Percentiles rank a stretch among this genome's conserved stretches.
phyloP scores from a whole-genome alignment of 1,140 invertebrate genomes.

The Panulirus ornatus region DNA sequence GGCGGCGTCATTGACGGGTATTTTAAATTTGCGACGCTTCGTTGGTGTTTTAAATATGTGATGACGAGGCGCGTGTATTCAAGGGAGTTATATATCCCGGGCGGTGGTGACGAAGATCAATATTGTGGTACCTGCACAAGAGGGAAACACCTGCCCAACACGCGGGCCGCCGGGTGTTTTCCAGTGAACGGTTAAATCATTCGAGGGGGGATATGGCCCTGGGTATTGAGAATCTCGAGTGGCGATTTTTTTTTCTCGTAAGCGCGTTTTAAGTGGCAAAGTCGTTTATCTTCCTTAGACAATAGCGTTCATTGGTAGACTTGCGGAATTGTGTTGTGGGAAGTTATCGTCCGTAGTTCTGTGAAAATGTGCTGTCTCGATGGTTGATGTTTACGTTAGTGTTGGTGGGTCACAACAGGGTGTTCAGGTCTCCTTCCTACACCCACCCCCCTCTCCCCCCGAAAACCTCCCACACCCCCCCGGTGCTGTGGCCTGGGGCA shows the following conservation, averaged over 20 bases:
- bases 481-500: conserved; percentile 26
- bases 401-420: neutral
- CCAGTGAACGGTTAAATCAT: conserved; percentile 50
- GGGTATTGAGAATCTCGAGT: conserved; percentile 3
- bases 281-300: neutral
- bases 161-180: conserved; percentile 32
- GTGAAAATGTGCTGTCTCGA: neutral
- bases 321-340: too few relatives aligned
- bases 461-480: conserved; percentile 12
- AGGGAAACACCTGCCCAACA: conserved; percentile 46
- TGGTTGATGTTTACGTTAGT: neutral
- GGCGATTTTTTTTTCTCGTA: conserved; percentile 2
- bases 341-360: neutral
- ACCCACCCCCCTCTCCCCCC: neutral
- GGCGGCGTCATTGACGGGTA: conserved; percentile 10
- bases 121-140: conserved; percentile 28
- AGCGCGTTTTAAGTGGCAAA: neutral
- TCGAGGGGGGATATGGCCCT: conserved; percentile 16
- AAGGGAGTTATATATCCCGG: neutral
- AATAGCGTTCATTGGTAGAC: too few relatives aligned
- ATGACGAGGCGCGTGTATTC: neutral
- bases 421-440: neutral
- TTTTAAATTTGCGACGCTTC: conserved; percentile 8
- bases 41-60: neutral
- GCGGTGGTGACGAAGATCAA: conserved; percentile 6